A percentile compares a stretch with the other conserved stretches of the same genome.
phyloP scores from a whole-genome alignment of 1,140 invertebrate species.

The Mesaphorura yosii region DNA sequence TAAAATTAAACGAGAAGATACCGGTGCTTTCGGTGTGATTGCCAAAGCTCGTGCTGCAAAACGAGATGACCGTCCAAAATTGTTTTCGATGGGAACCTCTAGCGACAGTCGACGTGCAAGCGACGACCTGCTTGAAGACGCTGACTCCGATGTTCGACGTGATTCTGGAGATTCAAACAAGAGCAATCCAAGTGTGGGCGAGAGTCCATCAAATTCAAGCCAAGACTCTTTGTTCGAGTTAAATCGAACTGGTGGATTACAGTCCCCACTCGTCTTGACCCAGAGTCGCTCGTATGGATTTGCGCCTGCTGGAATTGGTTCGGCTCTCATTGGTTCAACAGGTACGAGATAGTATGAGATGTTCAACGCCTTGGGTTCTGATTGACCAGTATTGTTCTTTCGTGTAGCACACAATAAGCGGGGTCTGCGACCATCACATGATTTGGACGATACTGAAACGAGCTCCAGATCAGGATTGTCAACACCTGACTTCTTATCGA shows the following conservation, averaged over 20 bases:
- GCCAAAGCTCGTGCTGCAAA: slow-evolving; percentile 17
- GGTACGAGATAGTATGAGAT: too few relatives aligned
- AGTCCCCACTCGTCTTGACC: neutral
- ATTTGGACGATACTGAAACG: neutral
- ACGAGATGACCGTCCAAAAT: slow-evolving; percentile 25
- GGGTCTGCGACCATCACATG: neutral
- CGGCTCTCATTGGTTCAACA: neutral
- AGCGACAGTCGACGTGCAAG: slow-evolving; percentile 36
- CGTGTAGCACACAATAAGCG: too few relatives aligned
- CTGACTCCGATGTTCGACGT: slow-evolving; percentile 16
- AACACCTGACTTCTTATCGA: slow-evolving; percentile 8
- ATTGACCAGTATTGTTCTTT: neutral
- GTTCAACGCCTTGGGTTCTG: too few relatives aligned
- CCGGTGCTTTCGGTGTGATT: neutral
- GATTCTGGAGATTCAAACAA: slow-evolving; percentile 29
- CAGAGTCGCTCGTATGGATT: slow-evolving; percentile 5
- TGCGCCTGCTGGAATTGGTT: neutral
- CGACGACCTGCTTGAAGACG: slow-evolving; percentile 35
- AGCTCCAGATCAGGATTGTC: neutral
- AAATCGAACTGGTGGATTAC: neutral
- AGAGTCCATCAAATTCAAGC: slow-evolving; percentile 21
- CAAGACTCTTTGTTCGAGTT: slow-evolving; percentile 23
- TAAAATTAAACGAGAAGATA: slow-evolving; percentile 10
- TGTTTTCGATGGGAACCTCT: slow-evolving; percentile 26
- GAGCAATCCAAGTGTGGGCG: slow-evolving; percentile 4